Base-by-base conservation (phyloP, 2,888 invertebrate genomes). In the Sinopyrophorus schimmeli region DNA sequence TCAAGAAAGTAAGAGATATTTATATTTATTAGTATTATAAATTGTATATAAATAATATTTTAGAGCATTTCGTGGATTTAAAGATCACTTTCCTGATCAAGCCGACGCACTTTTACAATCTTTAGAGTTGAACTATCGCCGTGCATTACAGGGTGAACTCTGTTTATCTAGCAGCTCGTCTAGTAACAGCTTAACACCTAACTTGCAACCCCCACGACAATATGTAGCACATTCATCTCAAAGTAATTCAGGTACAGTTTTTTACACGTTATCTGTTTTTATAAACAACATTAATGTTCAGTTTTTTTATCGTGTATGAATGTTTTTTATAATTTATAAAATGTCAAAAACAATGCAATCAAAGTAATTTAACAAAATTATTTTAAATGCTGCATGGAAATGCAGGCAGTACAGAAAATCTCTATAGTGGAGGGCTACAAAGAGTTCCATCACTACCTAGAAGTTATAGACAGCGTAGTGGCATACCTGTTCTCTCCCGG, bases 11-110 rank as follows among this genome's bases (percentile, higher is more conserved):
- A 71, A 73, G 77, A 17, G 42, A 9, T 3, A 14, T 23, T 21
- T 14, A 12, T 27, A 11, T 9, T n/a, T n/a, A n/a, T 2, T 4
- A 9, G 10, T 3, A 4, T 41, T 6, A 34, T 26, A n/a, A 34
- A 15, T 9, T 24, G 43, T 50, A 20, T 17, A 28, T 30, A 26
- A 16, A 5, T 3, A 20, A 21, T 15, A 21, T 52, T 34, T 20
- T 69, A 91, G 92, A 67, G 91, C 93, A n/a, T 97, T 86, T 74
- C 88, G 89, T 82, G 86, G 87, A 9, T 96, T 92, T 75, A 84
- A 87, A 40, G 85, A 88, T 1, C 90, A 92, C 68, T 97, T 96
- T 75, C 92, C 92, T 0, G 89, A 89, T 1, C 87, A 91, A 61
- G 95, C 95, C 0, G 95, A 96, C 54, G 78, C 80, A 15, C 75